A percentile compares a stretch with the other conserved stretches of the same genome.
Evolutionary conservation across 2,797 vertebrate species (phyloP).

Genomic region (Cirrhinus molitorella): DNA sequence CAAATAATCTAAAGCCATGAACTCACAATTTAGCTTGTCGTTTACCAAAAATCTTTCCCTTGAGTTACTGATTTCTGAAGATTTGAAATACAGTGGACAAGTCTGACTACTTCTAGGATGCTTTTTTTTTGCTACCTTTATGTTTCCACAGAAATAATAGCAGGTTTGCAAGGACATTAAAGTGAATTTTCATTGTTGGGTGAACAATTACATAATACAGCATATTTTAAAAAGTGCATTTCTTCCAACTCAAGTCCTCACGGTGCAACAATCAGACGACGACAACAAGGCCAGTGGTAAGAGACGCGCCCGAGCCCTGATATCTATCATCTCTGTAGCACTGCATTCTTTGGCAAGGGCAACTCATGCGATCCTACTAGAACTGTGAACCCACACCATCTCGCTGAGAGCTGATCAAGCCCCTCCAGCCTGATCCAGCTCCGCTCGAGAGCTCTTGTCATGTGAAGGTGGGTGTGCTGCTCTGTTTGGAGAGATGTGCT

Average conservation of each 20-base stretch:
- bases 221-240: neutral
- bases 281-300: neutral
- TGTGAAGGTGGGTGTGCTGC: conserved; percentile 54
- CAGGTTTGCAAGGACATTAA: neutral
- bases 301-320: conserved; percentile 2
- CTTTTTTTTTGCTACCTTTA: neutral
- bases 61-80: neutral
- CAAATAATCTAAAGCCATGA: neutral
- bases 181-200: neutral
- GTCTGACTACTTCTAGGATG: neutral
- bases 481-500: conserved; percentile 43
- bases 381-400: conserved; percentile 35
- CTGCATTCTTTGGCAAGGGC: conserved; percentile 29
- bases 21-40: neutral
- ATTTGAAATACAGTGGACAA: neutral
- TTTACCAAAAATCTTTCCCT: neutral
- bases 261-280: neutral
- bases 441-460: conserved; percentile 37
- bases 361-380: conserved; percentile 44
- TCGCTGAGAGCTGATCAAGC: conserved; percentile 40
- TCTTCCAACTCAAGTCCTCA: neutral
- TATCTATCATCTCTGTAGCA: conserved; percentile 30
- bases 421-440: conserved; percentile 34
- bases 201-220: neutral
- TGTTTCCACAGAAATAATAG: neutral